Evolutionary conservation across 2,113 vertebrate species (phyloP).

Genomic region (Malurus elegans): DNA sequence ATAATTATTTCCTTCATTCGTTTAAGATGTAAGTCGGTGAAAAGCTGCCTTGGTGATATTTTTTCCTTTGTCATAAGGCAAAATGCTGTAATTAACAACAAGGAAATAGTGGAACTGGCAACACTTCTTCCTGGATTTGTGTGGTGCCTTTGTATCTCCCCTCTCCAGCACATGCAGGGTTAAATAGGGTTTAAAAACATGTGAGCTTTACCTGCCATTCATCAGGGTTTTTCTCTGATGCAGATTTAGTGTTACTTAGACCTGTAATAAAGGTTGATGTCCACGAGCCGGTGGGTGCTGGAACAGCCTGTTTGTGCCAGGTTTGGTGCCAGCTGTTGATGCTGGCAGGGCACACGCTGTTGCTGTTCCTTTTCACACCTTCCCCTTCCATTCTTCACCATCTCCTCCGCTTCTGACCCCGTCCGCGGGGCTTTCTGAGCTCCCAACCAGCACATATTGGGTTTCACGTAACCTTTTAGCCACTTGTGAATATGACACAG

Average conservation of each 20-base stretch:
- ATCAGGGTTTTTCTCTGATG: background rate
- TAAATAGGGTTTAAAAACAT: background rate
- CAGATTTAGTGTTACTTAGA: background rate
- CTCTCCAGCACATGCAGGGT: background rate
- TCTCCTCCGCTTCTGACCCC: background rate
- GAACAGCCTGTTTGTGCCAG: background rate
- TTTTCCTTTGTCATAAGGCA: background rate
- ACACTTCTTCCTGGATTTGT: background rate
- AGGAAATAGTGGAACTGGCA: background rate
- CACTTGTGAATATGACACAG: background rate
- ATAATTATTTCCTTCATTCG: background rate
- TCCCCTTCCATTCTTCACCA: background rate
- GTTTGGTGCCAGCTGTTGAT: background rate
- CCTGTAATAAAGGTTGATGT: background rate
- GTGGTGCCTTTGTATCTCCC: background rate
- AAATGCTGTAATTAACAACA: background rate
- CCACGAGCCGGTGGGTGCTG: background rate
- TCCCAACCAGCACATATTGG: rapidly evolving
- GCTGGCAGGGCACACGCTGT: background rate
- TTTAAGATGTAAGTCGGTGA: background rate
- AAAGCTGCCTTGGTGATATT: background rate
- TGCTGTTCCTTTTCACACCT: background rate
- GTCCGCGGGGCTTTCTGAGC: background rate
- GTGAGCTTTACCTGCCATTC: background rate
- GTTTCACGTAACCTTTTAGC: constrained; percentile 22